Conservation (phyloP, 2,888 invertebrate species). For the Imbricaverruca yamaguchii region DNA sequence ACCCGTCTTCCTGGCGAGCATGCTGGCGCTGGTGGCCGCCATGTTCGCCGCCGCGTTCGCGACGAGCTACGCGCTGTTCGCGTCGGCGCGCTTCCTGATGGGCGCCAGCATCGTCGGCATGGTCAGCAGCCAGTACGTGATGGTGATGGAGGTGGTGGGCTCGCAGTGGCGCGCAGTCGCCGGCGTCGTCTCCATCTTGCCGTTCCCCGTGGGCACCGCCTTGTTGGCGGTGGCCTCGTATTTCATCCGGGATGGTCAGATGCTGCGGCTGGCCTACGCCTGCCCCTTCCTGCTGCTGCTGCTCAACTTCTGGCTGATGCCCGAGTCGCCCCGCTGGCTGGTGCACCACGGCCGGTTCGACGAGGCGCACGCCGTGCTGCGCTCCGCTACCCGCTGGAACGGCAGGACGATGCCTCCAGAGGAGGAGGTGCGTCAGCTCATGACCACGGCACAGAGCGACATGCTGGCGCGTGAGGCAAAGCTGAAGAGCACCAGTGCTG, state of each 20-base stretch:
- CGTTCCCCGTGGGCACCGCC: slow-evolving; percentile 61
- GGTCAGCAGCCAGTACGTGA: slow-evolving; percentile 28
- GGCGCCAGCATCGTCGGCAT: slow-evolving; percentile 26
- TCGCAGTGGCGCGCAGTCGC: slow-evolving; percentile 52
- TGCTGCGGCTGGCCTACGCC: slow-evolving; percentile 59
- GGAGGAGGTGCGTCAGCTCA: background rate
- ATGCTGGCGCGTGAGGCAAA: background rate
- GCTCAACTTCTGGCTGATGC: slow-evolving; percentile 52
- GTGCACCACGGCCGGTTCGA: slow-evolving; percentile 39
- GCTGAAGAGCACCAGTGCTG: background rate
- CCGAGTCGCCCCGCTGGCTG: slow-evolving; percentile 73
- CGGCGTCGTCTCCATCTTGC: slow-evolving; percentile 59
- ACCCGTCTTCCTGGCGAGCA: slow-evolving; percentile 32
- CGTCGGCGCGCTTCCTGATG: slow-evolving; percentile 31
- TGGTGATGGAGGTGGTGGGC: slow-evolving; percentile 53
- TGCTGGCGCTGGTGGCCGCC: slow-evolving; percentile 31
- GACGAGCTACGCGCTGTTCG: slow-evolving; percentile 31
- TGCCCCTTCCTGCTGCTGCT: slow-evolving; percentile 54
- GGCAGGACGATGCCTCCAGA: background rate
- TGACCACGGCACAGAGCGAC: background rate
- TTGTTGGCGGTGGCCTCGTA: slow-evolving; percentile 57
- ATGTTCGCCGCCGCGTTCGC: slow-evolving; percentile 31
- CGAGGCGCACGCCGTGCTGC: background rate
- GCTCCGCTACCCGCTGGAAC: background rate
- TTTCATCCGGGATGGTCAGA: slow-evolving; percentile 57